phyloP scores from a whole-genome alignment of 2,113 vertebrate genomes.

The Sebastes fasciatus region DNA sequence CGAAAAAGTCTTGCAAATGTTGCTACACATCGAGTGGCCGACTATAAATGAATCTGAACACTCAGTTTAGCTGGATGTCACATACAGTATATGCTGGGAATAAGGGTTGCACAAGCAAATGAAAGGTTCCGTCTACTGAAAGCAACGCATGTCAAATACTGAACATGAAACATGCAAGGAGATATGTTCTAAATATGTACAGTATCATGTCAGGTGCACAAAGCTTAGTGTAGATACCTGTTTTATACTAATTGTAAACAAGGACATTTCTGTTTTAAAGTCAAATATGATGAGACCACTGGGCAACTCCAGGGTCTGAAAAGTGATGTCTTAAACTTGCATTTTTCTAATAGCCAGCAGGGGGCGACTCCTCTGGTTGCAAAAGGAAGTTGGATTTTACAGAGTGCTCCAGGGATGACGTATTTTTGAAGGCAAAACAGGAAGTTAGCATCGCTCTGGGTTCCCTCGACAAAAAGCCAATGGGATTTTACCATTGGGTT shows the following conservation, averaged over 20 bases:
- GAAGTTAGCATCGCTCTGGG: no score
- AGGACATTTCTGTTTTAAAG: background rate
- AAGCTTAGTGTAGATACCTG: background rate
- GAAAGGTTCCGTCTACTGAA: slow-evolving; percentile 2
- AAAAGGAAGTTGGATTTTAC: no score
- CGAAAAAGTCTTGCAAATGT: slow-evolving; percentile 10
- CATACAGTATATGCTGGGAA: background rate
- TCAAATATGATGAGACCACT: background rate
- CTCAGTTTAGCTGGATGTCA: slow-evolving; percentile 1
- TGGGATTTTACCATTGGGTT: no score
- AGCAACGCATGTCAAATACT: background rate
- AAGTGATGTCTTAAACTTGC: no score
- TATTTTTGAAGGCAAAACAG: no score
- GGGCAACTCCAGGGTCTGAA: no score
- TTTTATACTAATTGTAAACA: background rate
- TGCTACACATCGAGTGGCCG: slow-evolving; percentile 6
- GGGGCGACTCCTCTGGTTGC: no score
- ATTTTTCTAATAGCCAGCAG: no score
- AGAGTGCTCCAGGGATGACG: no score
- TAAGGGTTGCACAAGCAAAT: background rate
- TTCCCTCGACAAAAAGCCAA: no score
- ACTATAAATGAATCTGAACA: slow-evolving; percentile 10
- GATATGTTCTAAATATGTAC: background rate
- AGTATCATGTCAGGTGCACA: no score
- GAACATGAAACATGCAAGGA: background rate